Evolutionary conservation across 2,113 vertebrate species (phyloP), one percentile per base, ranked within the genome.

Genomic region (Morone saxatilis): DNA sequence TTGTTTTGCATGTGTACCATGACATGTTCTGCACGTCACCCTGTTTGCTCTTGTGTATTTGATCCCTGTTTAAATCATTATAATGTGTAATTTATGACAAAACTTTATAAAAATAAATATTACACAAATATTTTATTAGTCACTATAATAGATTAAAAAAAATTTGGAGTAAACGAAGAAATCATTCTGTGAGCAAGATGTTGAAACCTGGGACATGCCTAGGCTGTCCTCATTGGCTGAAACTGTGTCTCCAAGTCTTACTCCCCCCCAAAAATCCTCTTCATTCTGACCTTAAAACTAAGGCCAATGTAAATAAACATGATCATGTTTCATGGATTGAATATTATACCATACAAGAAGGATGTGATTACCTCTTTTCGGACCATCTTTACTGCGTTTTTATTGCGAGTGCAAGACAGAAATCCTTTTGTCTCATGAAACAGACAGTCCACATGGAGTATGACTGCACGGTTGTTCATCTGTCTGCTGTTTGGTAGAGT

Each of bases 371-470:
- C 89, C 82, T 67, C 0, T 16, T 67, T 0, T 1, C 6, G 0
- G 56, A 91, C 57, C 1, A 0, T 13, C 0, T 48, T 43, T n/a
- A 59, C 7, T 22, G 89, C 80, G 0, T 2, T 3, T 9, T 47
- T 38, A 69, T 92, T 92, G 10, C 7, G 0, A 0, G 4, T 0
- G 63, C 94, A 92, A 0, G 9, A 0, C 0, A 89, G 16, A 68
- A 94, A 70, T 40, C 91, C 92, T 2, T 13, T 71, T 4, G 9
- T 68, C 56, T 91, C 81, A 74, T 54, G 20, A 47, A 93, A 94
- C 45, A 93, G 69, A 80, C 85, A 92, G 76, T 92, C 68, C 45
- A 92, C 91, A 1, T 70, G 0, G 0, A 86, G 43, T 0, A 0
- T 1, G 1, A 74, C 31, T 0, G 1, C 0, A 0, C 0, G 0